Conservation (phyloP, 2,797 vertebrate species). For the Sebastolobus altivelis region DNA sequence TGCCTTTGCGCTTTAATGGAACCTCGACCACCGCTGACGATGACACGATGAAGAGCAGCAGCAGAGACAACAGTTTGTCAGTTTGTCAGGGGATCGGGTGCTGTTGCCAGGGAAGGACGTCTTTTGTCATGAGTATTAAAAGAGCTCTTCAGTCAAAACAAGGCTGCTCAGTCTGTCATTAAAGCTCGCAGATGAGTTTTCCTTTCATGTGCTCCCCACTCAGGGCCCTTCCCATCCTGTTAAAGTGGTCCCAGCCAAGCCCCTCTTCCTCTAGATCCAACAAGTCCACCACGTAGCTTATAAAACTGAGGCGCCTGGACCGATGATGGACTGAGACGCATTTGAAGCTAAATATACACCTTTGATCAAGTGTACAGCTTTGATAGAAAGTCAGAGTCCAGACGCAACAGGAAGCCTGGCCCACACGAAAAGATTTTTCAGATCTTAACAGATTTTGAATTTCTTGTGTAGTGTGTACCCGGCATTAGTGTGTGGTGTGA, state of each 20-base stretch:
- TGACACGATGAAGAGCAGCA: slow-evolving; percentile 40
- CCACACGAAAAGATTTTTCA: no score
- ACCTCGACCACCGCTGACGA: slow-evolving; percentile 32
- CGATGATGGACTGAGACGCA: background rate
- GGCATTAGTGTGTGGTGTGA: no score
- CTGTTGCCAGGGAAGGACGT: slow-evolving; percentile 59
- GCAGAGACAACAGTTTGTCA: slow-evolving; percentile 33
- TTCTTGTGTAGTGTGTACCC: no score
- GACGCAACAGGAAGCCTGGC: background rate
- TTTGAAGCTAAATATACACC: slow-evolving; percentile 21
- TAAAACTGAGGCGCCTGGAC: slow-evolving; percentile 17
- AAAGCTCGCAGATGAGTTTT: slow-evolving; percentile 76
- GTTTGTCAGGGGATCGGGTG: slow-evolving; percentile 53
- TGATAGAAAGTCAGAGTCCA: background rate
- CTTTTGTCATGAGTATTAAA: slow-evolving; percentile 85
- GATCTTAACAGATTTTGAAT: background rate
- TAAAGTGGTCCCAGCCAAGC: slow-evolving; percentile 49
- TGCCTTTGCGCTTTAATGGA: slow-evolving; percentile 39
- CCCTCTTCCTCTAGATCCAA: slow-evolving; percentile 40
- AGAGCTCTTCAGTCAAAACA: slow-evolving; percentile 84
- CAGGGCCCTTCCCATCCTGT: slow-evolving; percentile 80
- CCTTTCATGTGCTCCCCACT: slow-evolving; percentile 81
- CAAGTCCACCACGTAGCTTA: slow-evolving; percentile 36
- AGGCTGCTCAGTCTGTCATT: slow-evolving; percentile 79
- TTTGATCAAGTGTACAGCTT: slow-evolving; percentile 6